These are phyloP conservation scores for Mungos mungo DNA, from an alignment of 2,113 vertebrate species.

Conservation along the genomic window DNA sequence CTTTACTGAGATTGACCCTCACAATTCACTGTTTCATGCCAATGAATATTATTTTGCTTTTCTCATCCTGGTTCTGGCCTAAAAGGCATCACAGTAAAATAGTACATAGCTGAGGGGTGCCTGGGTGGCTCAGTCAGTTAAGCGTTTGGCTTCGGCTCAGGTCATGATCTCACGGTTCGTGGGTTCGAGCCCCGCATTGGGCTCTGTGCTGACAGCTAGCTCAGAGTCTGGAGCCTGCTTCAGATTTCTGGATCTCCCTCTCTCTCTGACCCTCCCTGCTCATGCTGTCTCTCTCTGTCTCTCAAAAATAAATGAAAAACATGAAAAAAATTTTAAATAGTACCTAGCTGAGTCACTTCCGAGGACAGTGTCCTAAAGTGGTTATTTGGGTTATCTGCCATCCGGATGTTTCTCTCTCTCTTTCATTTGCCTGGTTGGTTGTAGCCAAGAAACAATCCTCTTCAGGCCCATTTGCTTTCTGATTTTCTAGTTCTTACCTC, in stretches of 20 bases:
- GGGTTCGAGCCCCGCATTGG: no score
- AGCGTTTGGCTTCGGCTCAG: no score
- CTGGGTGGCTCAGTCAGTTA: no score
- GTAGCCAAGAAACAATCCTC: background rate
- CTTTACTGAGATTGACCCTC: background rate
- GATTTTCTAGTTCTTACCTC: background rate
- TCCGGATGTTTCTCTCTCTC: background rate
- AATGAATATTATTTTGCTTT: background rate
- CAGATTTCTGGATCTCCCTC: no score
- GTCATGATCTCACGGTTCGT: no score
- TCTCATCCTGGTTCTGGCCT: background rate
- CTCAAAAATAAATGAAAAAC: no score
- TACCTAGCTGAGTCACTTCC: background rate
- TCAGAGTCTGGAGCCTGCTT: no score
- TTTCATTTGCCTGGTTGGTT: background rate
- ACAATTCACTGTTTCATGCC: background rate
- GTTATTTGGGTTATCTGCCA: background rate
- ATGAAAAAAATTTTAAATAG: background rate
- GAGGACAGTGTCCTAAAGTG: background rate
- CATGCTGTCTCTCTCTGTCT: no score
- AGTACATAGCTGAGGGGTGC: background rate
- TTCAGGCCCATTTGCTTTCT: background rate
- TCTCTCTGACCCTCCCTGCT: no score
- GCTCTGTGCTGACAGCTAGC: no score
- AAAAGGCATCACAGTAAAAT: background rate